Conservation (phyloP, 2,888 invertebrate genomes). For the Gortyna flavago region DNA sequence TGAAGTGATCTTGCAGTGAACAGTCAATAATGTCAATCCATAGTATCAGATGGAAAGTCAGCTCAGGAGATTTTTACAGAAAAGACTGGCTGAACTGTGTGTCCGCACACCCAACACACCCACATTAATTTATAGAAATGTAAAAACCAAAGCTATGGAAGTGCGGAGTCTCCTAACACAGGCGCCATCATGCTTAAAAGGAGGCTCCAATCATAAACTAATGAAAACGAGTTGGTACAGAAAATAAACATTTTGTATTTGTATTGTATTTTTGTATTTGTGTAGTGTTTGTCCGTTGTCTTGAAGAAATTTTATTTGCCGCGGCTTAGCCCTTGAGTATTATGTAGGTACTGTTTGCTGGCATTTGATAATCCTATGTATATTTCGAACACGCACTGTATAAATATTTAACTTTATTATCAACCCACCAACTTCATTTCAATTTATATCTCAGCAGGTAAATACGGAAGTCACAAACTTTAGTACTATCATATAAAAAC, state of each 20-base stretch:
- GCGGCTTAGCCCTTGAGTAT: neutral
- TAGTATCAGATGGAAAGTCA: neutral
- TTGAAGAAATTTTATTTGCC: neutral
- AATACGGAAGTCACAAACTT: conserved; percentile 24
- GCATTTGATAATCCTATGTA: conserved; percentile 13
- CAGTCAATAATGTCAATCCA: neutral
- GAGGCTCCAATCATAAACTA: too few relatives aligned
- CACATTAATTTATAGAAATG: too few relatives aligned
- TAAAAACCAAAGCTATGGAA: too few relatives aligned
- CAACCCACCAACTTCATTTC: conserved; percentile 18
- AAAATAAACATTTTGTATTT: too few relatives aligned
- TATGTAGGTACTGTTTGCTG: neutral
- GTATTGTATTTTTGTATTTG: too few relatives aligned
- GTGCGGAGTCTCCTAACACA: too few relatives aligned
- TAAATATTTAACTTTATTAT: conserved; percentile 13
- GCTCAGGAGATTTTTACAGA: neutral
- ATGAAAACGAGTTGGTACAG: too few relatives aligned
- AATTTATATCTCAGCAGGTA: conserved; percentile 11
- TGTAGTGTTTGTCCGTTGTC: neutral
- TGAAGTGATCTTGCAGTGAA: too few relatives aligned
- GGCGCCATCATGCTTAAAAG: too few relatives aligned
- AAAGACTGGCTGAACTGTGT: neutral
- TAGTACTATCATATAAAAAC: conserved; percentile 37
- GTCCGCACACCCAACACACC: too few relatives aligned
- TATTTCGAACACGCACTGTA: conserved; percentile 10